These are phyloP conservation scores for Elephantulus edwardii DNA, from an alignment of 2,113 vertebrate genomes.

Conservation along the genomic window DNA sequence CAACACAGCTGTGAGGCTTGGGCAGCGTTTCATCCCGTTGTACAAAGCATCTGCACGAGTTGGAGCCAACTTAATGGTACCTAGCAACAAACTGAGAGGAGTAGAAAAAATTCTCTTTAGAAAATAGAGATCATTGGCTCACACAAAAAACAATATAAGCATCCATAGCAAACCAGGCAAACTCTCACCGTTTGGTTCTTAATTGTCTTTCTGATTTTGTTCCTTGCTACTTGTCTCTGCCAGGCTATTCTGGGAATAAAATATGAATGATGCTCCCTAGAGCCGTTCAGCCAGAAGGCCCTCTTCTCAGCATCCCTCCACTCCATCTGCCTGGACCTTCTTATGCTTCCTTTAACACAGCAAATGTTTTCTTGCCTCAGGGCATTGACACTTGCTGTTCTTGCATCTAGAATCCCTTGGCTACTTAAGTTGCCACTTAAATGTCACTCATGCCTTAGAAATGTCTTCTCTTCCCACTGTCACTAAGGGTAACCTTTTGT, in stretches of 20 bases:
- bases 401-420: background rate
- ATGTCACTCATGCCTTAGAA: conserved; percentile 8
- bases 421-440: background rate
- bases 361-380: background rate
- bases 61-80: no score
- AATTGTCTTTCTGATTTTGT: background rate
- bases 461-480: background rate
- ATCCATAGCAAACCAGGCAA: background rate
- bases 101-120: background rate
- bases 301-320: background rate
- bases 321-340: background rate
- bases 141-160: conserved; percentile 17
- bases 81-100: background rate
- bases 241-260: conserved; percentile 1
- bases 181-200: background rate
- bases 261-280: background rate
- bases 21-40: no score
- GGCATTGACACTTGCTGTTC: background rate
- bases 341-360: background rate
- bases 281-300: background rate
- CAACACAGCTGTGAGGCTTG: no score
- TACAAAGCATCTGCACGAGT: no score
- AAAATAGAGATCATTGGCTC: background rate
- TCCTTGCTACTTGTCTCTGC: background rate
- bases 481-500: background rate